These are phyloP conservation scores for Dasysyrphus albostriatus DNA, from an alignment of 2,888 invertebrate genomes.

Conservation along the genomic window DNA sequence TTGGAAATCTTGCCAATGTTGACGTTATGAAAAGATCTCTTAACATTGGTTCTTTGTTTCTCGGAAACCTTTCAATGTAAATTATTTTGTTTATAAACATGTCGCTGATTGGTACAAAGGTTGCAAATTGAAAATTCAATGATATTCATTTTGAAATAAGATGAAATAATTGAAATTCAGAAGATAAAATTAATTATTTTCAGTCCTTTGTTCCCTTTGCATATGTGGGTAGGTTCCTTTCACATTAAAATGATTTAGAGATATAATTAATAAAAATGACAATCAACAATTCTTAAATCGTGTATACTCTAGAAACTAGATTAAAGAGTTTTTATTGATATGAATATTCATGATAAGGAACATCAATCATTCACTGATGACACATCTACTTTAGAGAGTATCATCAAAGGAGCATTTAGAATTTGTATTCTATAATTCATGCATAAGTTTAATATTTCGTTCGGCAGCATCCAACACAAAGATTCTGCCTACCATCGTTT, in stretches of 20 bases:
- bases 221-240: neutral
- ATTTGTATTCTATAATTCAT: neutral
- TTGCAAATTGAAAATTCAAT: too few relatives aligned
- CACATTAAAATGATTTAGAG: slow-evolving; percentile 18
- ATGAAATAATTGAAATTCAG: neutral
- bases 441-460: neutral
- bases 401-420: neutral
- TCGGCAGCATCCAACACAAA: slow-evolving; percentile 31
- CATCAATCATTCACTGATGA: slow-evolving; percentile 1
- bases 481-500: neutral
- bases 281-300: slow-evolving; percentile 36
- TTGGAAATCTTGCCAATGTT: too few relatives aligned
- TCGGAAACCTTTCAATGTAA: too few relatives aligned
- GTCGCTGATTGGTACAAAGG: too few relatives aligned
- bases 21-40: too few relatives aligned
- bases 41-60: too few relatives aligned
- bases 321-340: neutral
- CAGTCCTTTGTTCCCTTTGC: neutral
- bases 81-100: too few relatives aligned
- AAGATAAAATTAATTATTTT: neutral
- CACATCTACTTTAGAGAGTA: neutral
- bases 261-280: slow-evolving; percentile 23
- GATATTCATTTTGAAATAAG: too few relatives aligned
- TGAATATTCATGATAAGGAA: slow-evolving; percentile 52
- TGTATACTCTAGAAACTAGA: slow-evolving; percentile 5